Conservation (phyloP, 1,140 invertebrate genomes). For the Drosophila cardini region DNA sequence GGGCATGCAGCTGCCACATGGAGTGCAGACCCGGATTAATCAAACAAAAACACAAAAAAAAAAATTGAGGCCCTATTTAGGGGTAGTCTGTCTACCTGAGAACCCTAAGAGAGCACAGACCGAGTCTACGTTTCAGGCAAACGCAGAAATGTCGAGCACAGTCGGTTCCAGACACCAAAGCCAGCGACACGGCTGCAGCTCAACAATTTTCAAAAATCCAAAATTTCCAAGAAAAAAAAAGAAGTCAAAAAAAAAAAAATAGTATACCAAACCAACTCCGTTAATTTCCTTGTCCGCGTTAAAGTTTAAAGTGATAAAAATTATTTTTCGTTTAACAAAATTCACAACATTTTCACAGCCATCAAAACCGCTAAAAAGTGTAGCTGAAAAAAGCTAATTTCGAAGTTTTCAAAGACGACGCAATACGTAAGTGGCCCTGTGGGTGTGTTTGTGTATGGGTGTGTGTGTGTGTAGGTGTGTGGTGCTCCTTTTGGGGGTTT, state of each 20-base stretch:
- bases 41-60: not conserved
- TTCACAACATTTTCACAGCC: not conserved
- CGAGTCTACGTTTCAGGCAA: conserved; percentile 21
- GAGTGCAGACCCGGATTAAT: conserved; percentile 5
- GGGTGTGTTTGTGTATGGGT: conserved; percentile 9
- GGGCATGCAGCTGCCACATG: conserved; percentile 1
- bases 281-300: not conserved
- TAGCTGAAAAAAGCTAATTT: not conserved
- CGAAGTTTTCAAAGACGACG: not conserved
- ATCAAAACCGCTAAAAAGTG: not conserved
- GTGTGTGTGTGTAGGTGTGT: not conserved
- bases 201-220: not conserved
- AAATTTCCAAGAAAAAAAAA: not conserved
- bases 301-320: no score
- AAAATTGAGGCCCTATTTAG: not conserved
- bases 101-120: not conserved
- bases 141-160: conserved; percentile 26
- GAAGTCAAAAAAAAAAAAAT: no score
- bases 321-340: not conserved
- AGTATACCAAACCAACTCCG: no score
- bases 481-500: not conserved
- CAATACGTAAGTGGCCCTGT: conserved; percentile 1
- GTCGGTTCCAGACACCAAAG: conserved; percentile 40
- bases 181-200: conserved; percentile 47
- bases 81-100: conserved; percentile 3